Conservation (phyloP, 2,888 invertebrate species). For the Lamellibrachia satsuma region DNA sequence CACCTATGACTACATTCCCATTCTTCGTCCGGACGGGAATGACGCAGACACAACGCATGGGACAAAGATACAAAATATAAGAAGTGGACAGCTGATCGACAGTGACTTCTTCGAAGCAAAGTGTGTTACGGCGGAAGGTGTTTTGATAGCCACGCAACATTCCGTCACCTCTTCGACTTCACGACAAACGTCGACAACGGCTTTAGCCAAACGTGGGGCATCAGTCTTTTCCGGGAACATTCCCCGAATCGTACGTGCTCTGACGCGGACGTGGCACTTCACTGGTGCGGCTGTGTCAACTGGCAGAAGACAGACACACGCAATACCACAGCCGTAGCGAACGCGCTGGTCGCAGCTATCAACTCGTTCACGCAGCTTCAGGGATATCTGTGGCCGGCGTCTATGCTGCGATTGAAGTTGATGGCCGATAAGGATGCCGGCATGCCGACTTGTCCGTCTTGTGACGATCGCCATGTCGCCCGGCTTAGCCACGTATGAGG, state of each 20-base stretch:
- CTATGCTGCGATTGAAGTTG: constrained; percentile 76
- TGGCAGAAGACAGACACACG: constrained; percentile 76
- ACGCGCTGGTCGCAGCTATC: constrained; percentile 30
- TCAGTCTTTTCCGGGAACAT: constrained; percentile 58
- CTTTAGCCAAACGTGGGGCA: constrained; percentile 40
- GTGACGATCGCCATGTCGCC: constrained; percentile 25
- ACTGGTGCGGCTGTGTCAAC: constrained; percentile 93
- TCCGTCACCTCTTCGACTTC: constrained; percentile 75
- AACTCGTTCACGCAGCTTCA: constrained; percentile 33
- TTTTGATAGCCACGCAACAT: constrained; percentile 86
- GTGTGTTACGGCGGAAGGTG: constrained; percentile 67
- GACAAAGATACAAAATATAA: neutral
- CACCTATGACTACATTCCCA: constrained; percentile 70
- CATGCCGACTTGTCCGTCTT: constrained; percentile 79
- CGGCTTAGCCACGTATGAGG: constrained; percentile 24
- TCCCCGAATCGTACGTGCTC: constrained; percentile 81
- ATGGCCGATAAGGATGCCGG: constrained; percentile 86
- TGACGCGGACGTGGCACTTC: constrained; percentile 89
- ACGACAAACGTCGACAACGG: constrained; percentile 45
- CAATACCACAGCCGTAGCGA: constrained; percentile 54
- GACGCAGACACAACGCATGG: too few species aligned
- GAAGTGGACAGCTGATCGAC: constrained; percentile 29
- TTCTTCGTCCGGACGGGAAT: constrained; percentile 54
- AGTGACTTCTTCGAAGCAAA: constrained; percentile 39
- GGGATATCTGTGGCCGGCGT: constrained; percentile 33